Percentiles rank a stretch among this genome's conserved stretches.
Conservation (phyloP, 2,888 invertebrate genomes). For the Oscheius sp. region DNA sequence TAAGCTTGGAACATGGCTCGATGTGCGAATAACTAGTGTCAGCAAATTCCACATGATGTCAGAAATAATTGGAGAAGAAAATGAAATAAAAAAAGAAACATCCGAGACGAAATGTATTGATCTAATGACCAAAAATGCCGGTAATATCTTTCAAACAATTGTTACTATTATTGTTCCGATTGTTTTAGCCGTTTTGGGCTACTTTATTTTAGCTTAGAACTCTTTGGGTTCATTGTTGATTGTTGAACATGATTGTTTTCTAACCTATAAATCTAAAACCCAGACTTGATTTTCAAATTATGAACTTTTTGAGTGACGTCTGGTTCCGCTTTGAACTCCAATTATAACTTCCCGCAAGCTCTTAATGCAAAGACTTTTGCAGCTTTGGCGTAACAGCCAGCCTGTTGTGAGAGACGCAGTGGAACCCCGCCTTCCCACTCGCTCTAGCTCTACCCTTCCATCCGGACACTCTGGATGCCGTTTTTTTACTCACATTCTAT, state of each 20-base stretch:
- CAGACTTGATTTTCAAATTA: neutral
- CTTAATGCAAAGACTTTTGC: too few species aligned
- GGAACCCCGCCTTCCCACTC: neutral
- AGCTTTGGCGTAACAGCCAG: too few species aligned
- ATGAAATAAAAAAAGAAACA: neutral
- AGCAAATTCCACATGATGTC: conserved; percentile 68
- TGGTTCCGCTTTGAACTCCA: too few species aligned
- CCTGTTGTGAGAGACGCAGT: conserved; percentile 20
- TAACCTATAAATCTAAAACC: too few species aligned
- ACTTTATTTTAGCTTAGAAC: neutral
- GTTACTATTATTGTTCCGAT: neutral
- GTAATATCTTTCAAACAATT: neutral
- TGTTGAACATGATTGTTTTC: too few species aligned
- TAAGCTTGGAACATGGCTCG: conserved; percentile 55
- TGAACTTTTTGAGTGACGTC: neutral
- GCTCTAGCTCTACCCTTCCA: neutral
- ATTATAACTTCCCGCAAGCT: too few species aligned
- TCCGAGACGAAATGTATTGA: neutral
- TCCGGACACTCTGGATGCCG: neutral
- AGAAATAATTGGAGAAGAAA: conserved; percentile 16
- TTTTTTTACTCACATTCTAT: neutral
- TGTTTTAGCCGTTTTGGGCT: neutral
- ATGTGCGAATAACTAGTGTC: conserved; percentile 55
- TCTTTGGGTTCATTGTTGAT: conserved; percentile 7
- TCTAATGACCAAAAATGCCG: neutral